A percentile compares a stretch with the other conserved stretches of the same genome.
phyloP scores from a whole-genome alignment of 2,888 invertebrate species.

The Digitonthophagus gazella region DNA sequence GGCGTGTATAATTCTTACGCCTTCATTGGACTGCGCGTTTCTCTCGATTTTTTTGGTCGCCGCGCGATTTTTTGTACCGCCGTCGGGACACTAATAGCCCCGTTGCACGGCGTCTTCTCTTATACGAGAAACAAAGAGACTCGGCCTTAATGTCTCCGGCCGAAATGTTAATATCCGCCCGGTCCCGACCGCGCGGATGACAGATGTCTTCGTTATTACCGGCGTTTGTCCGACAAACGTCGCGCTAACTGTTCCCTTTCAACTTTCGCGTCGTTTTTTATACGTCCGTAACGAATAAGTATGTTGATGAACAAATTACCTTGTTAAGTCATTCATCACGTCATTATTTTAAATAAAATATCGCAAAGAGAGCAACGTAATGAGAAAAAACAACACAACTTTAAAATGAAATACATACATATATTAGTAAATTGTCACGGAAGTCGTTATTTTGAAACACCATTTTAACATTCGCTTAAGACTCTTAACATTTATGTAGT shows the following conservation, averaged over 20 bases:
- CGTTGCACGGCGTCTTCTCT: not conserved
- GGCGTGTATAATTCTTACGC: constrained; percentile 25
- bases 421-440: no score
- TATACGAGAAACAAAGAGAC: not conserved
- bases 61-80: not conserved
- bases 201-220: not conserved
- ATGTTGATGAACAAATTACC: not conserved
- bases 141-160: not conserved
- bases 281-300: not conserved
- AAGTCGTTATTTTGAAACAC: no score
- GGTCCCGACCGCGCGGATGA: not conserved
- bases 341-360: not conserved
- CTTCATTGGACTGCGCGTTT: not conserved
- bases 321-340: not conserved
- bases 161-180: not conserved
- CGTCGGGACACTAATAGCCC: not conserved
- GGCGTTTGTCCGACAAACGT: not conserved
- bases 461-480: no score
- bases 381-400: no score
- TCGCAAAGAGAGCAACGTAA: not conserved
- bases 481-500: no score
- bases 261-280: not conserved
- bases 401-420: no score
- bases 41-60: constrained; percentile 8
- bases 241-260: not conserved